phyloP scores from a whole-genome alignment of 2,797 vertebrate genomes.

The Anisognathus igniventris region DNA sequence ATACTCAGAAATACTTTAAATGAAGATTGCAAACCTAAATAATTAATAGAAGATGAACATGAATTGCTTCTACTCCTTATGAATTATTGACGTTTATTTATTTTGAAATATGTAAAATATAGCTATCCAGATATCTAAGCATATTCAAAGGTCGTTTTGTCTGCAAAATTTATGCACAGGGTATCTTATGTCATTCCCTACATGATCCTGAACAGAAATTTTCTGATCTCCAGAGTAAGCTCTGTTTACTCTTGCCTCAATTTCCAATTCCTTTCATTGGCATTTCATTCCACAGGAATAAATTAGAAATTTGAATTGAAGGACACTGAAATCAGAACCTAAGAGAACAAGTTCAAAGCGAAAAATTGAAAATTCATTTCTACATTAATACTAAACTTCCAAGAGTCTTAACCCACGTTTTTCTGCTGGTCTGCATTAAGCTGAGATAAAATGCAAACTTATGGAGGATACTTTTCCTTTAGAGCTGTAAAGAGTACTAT shows the following conservation, averaged over 20 bases:
- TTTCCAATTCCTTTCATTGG: neutral
- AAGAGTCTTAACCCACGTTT: neutral
- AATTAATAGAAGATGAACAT: constrained; percentile 12
- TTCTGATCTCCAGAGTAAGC: neutral
- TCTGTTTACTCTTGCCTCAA: neutral
- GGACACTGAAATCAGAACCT: neutral
- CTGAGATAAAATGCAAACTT: neutral
- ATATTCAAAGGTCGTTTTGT: neutral
- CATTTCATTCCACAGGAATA: neutral
- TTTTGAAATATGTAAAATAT: neutral
- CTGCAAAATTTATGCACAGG: neutral
- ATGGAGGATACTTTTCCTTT: neutral
- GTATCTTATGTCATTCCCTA: neutral
- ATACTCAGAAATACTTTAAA: constrained; percentile 8
- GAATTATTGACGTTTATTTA: neutral
- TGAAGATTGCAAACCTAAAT: neutral
- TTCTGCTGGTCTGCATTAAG: neutral
- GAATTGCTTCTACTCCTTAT: neutral
- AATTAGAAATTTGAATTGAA: neutral
- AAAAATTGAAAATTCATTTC: neutral
- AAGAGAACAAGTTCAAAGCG: neutral
- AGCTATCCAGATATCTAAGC: neutral
- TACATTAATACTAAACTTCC: neutral
- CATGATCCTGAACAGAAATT: neutral
- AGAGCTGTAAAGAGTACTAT: neutral